Percentiles rank a stretch among this genome's conserved stretches.
phyloP scores from a whole-genome alignment of 2,113 vertebrate species.

The Vulpes ferrilata region DNA sequence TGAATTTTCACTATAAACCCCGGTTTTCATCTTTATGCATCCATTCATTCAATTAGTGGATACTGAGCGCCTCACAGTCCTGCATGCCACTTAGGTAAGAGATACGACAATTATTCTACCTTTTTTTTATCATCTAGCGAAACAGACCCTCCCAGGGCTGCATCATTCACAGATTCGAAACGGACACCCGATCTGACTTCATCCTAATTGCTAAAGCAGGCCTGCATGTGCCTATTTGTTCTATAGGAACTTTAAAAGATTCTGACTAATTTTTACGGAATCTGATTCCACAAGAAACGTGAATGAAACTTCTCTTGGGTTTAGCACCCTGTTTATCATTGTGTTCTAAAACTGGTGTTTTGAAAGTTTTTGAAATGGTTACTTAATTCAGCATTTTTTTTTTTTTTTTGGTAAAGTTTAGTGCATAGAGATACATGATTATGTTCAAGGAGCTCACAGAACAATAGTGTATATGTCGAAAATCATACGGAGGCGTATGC shows the following conservation, averaged over 20 bases:
- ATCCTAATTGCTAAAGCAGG: background rate
- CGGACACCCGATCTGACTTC: background rate
- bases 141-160: background rate
- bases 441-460: background rate
- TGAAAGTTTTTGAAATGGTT: background rate
- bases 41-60: background rate
- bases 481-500: background rate
- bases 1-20: background rate
- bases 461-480: background rate
- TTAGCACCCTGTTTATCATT: background rate
- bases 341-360: background rate
- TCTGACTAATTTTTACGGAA: background rate
- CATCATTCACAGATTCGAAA: background rate
- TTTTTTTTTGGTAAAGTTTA: background rate
- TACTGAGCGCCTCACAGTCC: background rate
- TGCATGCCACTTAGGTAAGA: background rate
- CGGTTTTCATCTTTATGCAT: background rate
- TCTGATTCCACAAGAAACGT: slow-evolving; percentile 11
- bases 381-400: background rate
- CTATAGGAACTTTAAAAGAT: background rate
- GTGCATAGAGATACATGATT: background rate
- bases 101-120: background rate
- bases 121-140: background rate
- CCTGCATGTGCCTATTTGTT: background rate
- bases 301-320: background rate